A percentile compares a stretch with the other conserved stretches of the same genome.
Conservation (phyloP, 2,797 vertebrate species). For the Cuculus canorus region DNA sequence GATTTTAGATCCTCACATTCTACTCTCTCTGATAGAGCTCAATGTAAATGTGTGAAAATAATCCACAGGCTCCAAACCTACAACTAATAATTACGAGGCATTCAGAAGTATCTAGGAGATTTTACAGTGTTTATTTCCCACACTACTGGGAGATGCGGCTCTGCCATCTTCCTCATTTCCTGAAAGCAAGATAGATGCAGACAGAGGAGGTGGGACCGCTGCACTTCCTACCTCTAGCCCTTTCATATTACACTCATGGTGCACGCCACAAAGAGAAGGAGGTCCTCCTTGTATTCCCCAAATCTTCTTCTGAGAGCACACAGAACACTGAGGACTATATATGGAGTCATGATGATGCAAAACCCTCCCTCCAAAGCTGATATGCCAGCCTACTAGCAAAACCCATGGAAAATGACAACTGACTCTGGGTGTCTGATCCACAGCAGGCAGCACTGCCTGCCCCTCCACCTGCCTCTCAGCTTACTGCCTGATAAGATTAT, state of each 20-base stretch:
- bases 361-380: background rate
- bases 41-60: background rate
- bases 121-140: background rate
- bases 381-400: background rate
- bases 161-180: background rate
- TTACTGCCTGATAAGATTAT: background rate
- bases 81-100: background rate
- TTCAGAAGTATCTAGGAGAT: background rate
- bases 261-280: background rate
- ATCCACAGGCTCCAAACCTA: background rate
- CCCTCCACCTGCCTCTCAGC: slow-evolving; percentile 1
- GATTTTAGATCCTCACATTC: background rate
- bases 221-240: background rate
- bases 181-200: background rate
- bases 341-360: background rate
- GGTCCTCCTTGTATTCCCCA: background rate
- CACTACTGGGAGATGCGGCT: background rate
- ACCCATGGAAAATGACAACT: background rate
- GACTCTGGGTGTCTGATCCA: background rate
- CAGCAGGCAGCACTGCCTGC: background rate
- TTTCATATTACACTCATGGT: background rate
- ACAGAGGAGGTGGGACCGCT: background rate
- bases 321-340: background rate
- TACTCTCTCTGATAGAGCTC: background rate
- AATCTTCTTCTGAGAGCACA: background rate